Evolutionary conservation across 2,888 invertebrate genomes (phyloP), one percentile per base, ranked within the genome.

Genomic region (Urechis unicinctus): DNA sequence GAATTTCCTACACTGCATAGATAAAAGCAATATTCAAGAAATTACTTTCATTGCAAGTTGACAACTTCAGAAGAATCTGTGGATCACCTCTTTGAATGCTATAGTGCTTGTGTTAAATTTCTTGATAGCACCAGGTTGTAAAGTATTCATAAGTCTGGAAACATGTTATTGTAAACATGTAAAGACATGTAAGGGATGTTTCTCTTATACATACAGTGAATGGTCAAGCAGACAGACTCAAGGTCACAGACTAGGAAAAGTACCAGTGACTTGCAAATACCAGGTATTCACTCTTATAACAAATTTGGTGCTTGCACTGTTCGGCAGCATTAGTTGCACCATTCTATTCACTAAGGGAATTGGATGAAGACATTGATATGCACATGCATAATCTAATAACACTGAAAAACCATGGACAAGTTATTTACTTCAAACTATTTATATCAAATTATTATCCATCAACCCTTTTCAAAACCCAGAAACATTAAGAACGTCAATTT

Each of bases 81-180:
- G n/a, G 4, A 21, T 42, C 28, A 56, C 56, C 52, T 56, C 50
- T 48, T 56, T 56, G 42, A 56, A 56, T 3, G 56, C 56, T n/a
- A 56, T 22, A 5, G 31, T 36, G 29, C 36, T 52, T 50, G 52
- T 52, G 57, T 60, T 55, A 31, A 58, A 49, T 36, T 53, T 58
- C 25, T 42, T 58, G 13, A 60, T 50, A 2, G 55, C 45, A 9
- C 53, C 53, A 17, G 60, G 60, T 25, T 53, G 31, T 13, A 60
- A 21, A 3, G 9, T 52, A 31, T 60, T 60, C 55, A 60, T 58
- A 21, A 60, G 29, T 30, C 60, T 60, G 51, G 29, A 55, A 49
- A 45, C 13, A 45, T n/a, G 22, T n/a, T n/a, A n/a, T n/a, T n/a
- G n/a, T n/a, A n/a, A 43, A 24, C 6, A 50, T 21, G 22, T 26